These are phyloP conservation scores for Nemopilema nomurai DNA, from an alignment of 30 jellyfish, hydroid and myxozoan genomes.

Conservation along the genomic window DNA sequence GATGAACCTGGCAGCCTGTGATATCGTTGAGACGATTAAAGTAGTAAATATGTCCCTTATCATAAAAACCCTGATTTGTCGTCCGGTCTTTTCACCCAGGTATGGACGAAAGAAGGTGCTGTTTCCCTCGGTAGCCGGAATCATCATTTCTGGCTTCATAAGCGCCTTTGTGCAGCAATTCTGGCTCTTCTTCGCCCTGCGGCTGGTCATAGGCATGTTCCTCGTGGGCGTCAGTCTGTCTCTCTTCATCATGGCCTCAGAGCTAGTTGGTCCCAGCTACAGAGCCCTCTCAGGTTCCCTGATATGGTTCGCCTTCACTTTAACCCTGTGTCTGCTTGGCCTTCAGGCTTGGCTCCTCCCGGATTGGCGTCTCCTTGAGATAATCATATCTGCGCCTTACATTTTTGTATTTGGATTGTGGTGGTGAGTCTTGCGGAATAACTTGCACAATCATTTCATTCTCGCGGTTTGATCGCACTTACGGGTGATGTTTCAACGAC, in stretches of 20 bases:
- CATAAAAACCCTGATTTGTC: too few species aligned
- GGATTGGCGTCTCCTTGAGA: slow-evolving; percentile 49
- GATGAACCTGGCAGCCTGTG: too few species aligned
- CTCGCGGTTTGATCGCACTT: too few species aligned
- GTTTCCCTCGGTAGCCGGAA: slow-evolving; percentile 31
- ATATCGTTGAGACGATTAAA: too few species aligned
- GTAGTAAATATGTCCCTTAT: too few species aligned
- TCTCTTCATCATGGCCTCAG: slow-evolving; percentile 58
- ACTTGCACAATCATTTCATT: too few species aligned
- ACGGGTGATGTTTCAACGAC: too few species aligned
- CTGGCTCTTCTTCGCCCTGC: slow-evolving; percentile 52
- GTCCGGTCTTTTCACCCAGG: slow-evolving; percentile 7
- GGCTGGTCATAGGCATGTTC: slow-evolving; percentile 53
- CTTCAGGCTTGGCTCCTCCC: slow-evolving; percentile 67
- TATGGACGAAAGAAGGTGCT: slow-evolving; percentile 60
- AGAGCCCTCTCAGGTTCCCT: slow-evolving; percentile 67
- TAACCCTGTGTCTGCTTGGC: slow-evolving; percentile 64
- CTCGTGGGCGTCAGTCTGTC: slow-evolving; percentile 54
- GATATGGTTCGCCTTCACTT: slow-evolving; percentile 65
- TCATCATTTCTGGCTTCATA: slow-evolving; percentile 34
- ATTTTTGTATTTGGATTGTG: slow-evolving; percentile 20
- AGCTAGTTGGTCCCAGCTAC: slow-evolving; percentile 63
- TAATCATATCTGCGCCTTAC: slow-evolving; percentile 61
- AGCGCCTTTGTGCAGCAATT: slow-evolving; percentile 49
- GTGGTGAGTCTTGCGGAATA: slow-evolving; percentile 43